Percentiles rank a stretch among this genome's conserved stretches.
Evolutionary conservation across 1,140 invertebrate species (phyloP).

Genomic region (Polypedilum vanderplanki): DNA sequence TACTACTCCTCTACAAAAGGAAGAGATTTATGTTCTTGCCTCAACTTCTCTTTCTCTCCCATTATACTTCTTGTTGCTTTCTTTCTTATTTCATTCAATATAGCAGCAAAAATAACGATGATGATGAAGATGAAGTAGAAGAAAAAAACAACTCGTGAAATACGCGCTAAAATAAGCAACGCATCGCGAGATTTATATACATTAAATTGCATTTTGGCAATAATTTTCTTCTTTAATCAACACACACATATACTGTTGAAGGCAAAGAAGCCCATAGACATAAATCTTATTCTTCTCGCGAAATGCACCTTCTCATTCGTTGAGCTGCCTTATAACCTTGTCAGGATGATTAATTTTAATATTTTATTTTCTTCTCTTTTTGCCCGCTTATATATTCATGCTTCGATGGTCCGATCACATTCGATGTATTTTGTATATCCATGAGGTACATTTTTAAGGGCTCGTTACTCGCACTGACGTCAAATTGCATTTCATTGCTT

Average conservation of each 20-base stretch:
- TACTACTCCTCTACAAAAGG: background rate
- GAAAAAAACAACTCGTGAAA: background rate
- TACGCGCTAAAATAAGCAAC: background rate
- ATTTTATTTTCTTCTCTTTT: slow-evolving; percentile 3
- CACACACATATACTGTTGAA: background rate
- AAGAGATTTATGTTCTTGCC: slow-evolving; percentile 12
- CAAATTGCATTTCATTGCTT: slow-evolving; percentile 2
- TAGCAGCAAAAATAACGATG: background rate
- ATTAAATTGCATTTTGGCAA: slow-evolving; percentile 23
- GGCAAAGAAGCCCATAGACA: slow-evolving; percentile 1
- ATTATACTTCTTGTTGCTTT: background rate
- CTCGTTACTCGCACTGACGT: background rate
- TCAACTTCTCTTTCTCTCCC: background rate
- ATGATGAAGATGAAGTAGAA: background rate
- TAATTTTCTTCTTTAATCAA: slow-evolving; percentile 28
- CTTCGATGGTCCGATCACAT: slow-evolving; percentile 1
- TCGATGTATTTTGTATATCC: background rate
- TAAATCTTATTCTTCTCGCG: slow-evolving; percentile 23
- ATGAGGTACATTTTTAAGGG: slow-evolving; percentile 4
- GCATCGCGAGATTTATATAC: background rate
- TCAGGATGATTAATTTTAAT: slow-evolving; percentile 28
- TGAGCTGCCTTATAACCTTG: slow-evolving; percentile 20
- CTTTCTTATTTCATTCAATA: background rate
- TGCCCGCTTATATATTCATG: background rate
- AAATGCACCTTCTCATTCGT: background rate